Conservation (phyloP, 2,888 invertebrate species). For the Phymatocera aterrima region DNA sequence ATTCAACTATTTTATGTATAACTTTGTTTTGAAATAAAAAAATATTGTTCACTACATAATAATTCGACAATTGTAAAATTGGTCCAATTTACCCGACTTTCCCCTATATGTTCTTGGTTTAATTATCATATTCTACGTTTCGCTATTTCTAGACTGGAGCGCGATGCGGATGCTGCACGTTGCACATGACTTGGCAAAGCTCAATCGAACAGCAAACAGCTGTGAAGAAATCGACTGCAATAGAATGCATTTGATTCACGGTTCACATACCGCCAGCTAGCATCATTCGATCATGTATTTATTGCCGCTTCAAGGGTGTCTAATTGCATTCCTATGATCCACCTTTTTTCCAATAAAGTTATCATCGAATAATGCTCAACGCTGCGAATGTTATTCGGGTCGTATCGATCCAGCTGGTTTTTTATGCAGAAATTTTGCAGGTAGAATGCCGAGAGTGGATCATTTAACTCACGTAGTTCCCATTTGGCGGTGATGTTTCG, state of each 20-base stretch:
- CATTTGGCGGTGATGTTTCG: too few species aligned
- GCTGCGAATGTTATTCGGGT: too few species aligned
- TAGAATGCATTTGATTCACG: background rate
- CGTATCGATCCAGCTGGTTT: too few species aligned
- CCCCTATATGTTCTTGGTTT: too few species aligned
- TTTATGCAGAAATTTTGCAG: too few species aligned
- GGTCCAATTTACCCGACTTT: too few species aligned
- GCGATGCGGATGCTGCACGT: conserved; percentile 3
- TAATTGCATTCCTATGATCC: background rate
- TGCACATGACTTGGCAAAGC: conserved; percentile 35
- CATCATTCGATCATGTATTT: background rate
- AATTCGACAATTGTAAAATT: too few species aligned
- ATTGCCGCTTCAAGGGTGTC: background rate
- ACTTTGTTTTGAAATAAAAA: too few species aligned
- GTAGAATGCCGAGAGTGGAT: too few species aligned
- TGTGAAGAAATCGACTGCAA: conserved; percentile 3
- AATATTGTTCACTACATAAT: too few species aligned
- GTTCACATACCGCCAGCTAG: background rate
- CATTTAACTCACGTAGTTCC: too few species aligned
- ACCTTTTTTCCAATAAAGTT: background rate
- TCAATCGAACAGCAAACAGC: conserved; percentile 23
- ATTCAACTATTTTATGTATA: too few species aligned
- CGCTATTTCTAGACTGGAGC: background rate
- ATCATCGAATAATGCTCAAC: background rate
- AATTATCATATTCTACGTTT: background rate